These are phyloP conservation scores for Piprites chloris DNA, from an alignment of 2,113 vertebrate species.

Conservation along the genomic window DNA sequence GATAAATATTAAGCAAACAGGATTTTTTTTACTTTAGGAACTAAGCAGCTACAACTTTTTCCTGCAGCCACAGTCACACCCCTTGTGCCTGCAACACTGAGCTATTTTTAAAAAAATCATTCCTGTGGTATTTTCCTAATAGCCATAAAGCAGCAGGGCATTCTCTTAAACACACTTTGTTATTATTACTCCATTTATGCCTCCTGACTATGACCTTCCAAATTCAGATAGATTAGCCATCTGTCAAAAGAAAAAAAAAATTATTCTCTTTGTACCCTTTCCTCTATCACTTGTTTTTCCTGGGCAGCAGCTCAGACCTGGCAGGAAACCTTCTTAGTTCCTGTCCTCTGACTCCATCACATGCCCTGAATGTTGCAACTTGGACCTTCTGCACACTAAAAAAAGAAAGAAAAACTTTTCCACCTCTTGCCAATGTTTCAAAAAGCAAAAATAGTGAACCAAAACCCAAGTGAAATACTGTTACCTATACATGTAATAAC, in stretches of 20 bases:
- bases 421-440: not conserved
- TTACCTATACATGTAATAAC: not conserved
- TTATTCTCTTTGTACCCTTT: not conserved
- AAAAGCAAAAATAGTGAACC: not conserved
- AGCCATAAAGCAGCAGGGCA: not conserved
- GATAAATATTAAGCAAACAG: conserved; percentile 31
- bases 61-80: conserved; percentile 15
- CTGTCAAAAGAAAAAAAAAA: conserved; percentile 2
- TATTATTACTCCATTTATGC: conserved; percentile 33
- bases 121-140: conserved; percentile 55
- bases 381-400: not conserved
- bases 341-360: not conserved
- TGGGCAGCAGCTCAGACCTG: not conserved
- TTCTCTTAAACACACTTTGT: not conserved
- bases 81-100: not conserved
- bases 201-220: conserved; percentile 20
- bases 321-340: not conserved
- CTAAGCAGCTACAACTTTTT: conserved; percentile 9
- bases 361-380: not conserved
- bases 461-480: not conserved
- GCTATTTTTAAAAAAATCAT: conserved; percentile 54
- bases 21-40: not conserved
- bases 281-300: not conserved
- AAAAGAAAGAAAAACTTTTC: not conserved
- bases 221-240: conserved; percentile 62